Evolutionary conservation across 2,797 vertebrate species (phyloP).

Genomic region (Hydrolagus colliei): DNA sequence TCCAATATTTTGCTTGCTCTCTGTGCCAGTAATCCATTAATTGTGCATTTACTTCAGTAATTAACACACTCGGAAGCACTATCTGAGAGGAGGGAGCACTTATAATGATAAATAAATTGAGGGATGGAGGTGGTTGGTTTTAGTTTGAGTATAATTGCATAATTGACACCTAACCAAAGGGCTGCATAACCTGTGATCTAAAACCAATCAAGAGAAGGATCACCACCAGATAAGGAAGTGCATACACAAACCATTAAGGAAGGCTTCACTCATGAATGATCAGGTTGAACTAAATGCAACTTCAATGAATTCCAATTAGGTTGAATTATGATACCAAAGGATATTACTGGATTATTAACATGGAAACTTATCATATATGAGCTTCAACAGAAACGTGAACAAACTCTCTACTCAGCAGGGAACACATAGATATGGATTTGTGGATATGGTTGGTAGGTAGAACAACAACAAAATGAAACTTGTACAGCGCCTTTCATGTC

Average conservation of each 20-base stretch:
- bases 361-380: not conserved
- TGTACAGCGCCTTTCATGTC: too few species aligned
- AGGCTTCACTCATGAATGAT: not conserved
- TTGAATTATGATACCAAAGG: not conserved
- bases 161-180: not conserved
- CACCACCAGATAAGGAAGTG: not conserved
- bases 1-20: not conserved
- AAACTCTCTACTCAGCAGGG: not conserved
- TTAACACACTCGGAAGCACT: not conserved
- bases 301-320: not conserved
- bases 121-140: not conserved
- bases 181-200: not conserved
- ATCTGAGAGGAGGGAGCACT: not conserved
- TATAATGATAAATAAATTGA: constrained; percentile 24
- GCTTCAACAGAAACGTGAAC: not conserved
- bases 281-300: not conserved
- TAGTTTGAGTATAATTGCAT: constrained; percentile 8
- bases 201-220: not conserved
- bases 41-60: not conserved
- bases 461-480: too few species aligned
- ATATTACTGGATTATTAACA: not conserved
- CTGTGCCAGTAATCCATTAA: not conserved
- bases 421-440: not conserved
- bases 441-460: too few species aligned
- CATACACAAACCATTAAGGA: not conserved